Evolutionary conservation across 2,113 vertebrate genomes (phyloP), one percentile per base, ranked within the genome.

Genomic region (Scortum barcoo): DNA sequence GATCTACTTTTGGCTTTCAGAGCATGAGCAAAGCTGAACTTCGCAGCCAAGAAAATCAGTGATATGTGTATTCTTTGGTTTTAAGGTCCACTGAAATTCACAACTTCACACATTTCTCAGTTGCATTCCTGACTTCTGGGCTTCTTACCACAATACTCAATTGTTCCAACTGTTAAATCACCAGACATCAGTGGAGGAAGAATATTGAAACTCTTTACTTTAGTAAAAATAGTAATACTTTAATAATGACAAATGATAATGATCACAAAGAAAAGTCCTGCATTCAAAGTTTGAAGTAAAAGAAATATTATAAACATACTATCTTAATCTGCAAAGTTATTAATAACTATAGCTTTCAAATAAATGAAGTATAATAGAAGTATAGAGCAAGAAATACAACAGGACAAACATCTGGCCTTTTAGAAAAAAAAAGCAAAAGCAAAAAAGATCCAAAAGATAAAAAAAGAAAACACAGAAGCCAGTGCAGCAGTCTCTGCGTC

Each of bases 401-500:
- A 50, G 22, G 33, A 51, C n/a, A 33, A 81, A 76, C 44, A 79
- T 70, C 79, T 78, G 74, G 0, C 30, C 68, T 56, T 76, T 70
- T 9, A 61, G 62, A 48, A 60, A 66, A 70, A 36, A 51, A 74
- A 72, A n/a, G n/a, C 7, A 58, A 28, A 40, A 33, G 24, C 46
- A 28, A 54, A 17, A 77, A 66, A 20, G n/a, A 30, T 33, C 3
- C 40, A 68, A 51, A 26, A 56, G 57, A 50, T 79, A 70, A 76
- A 63, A 78, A 86, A 54, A 71, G 20, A 74, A 88, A 89, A 80
- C 63, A 75, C 77, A 86, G 76, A 74, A 87, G 74, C 78, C 4
- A 0, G 50, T 26, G 46, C 33, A 58, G 72, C 28, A 68, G 66
- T 44, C 30, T 66, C 30, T 57, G 48, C 22, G n/a, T 74, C 85